phyloP scores from a whole-genome alignment of 2,113 vertebrate genomes.

The Notiomystis cincta region DNA sequence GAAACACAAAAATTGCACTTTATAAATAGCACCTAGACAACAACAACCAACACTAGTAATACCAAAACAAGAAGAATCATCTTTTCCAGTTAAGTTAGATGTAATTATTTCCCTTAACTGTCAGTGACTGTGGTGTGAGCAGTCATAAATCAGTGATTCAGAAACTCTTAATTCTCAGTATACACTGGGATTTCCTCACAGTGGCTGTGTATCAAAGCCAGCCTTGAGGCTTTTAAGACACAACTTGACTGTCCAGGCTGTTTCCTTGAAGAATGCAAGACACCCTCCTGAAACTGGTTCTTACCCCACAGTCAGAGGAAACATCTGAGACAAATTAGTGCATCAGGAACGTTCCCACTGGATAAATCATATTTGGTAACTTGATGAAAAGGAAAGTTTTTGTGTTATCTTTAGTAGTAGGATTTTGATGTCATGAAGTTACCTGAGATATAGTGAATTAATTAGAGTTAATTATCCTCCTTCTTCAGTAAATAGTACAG shows the following conservation, averaged over 20 bases:
- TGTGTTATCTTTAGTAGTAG: not conserved
- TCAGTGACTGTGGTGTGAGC: not conserved
- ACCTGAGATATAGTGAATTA: not conserved
- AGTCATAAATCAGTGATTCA: not conserved
- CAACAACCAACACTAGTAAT: not conserved
- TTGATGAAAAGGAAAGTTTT: not conserved
- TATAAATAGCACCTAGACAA: not conserved
- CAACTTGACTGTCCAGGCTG: not conserved
- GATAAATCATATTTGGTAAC: not conserved
- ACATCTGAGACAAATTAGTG: not conserved
- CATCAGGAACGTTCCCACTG: not conserved
- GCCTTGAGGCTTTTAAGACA: not conserved
- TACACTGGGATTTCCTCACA: not conserved
- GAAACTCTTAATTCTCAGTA: not conserved
- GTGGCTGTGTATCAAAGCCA: not conserved
- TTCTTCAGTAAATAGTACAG: not conserved
- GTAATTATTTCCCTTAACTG: not conserved
- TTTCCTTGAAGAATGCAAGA: not conserved
- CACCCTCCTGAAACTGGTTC: not conserved
- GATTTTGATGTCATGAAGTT: not conserved
- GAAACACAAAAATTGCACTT: not conserved
- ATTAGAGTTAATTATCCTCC: not conserved
- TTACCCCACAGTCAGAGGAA: not conserved
- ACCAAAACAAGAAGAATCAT: not conserved
- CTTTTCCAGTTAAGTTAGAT: not conserved